Evolutionary conservation across 2,888 invertebrate genomes (phyloP).

Genomic region (Phaedon cochleariae): DNA sequence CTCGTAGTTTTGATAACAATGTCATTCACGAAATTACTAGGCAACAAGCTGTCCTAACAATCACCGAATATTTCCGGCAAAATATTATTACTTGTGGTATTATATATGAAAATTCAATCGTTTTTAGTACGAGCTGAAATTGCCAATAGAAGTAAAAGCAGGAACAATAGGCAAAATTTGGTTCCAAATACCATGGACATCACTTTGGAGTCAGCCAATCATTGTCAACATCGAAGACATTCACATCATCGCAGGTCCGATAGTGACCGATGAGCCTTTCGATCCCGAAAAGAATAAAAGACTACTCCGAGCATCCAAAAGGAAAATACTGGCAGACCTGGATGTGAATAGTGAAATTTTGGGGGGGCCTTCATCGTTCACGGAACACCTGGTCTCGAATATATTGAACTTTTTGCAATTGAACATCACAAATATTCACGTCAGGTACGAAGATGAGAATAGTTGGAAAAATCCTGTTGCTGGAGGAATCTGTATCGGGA

Average conservation of each 20-base stretch:
- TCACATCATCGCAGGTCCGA: slow-evolving; percentile 78
- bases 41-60: no score
- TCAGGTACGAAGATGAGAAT: slow-evolving; percentile 81
- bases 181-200: slow-evolving; percentile 82
- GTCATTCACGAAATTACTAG: no score
- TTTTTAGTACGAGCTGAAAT: slow-evolving; percentile 79
- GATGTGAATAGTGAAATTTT: slow-evolving; percentile 69
- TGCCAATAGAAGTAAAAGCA: slow-evolving; percentile 83
- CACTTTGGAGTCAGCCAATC: slow-evolving; percentile 77
- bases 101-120: not conserved
- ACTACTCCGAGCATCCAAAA: slow-evolving; percentile 76
- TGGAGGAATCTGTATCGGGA: slow-evolving; percentile 80
- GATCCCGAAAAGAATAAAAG: slow-evolving; percentile 78
- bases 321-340: slow-evolving; percentile 73
- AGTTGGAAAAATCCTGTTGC: slow-evolving; percentile 74
- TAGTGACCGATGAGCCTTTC: slow-evolving; percentile 72
- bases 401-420: slow-evolving; percentile 84
- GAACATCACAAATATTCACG: slow-evolving; percentile 79
- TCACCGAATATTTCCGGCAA: no score
- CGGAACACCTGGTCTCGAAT: slow-evolving; percentile 77
- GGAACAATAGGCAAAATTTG: slow-evolving; percentile 80
- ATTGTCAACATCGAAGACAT: slow-evolving; percentile 80
- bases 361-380: slow-evolving; percentile 72
- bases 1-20: no score
- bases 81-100: no score